phyloP scores from a whole-genome alignment of 2,888 invertebrate species.

The Conops quadrifasciatus region DNA sequence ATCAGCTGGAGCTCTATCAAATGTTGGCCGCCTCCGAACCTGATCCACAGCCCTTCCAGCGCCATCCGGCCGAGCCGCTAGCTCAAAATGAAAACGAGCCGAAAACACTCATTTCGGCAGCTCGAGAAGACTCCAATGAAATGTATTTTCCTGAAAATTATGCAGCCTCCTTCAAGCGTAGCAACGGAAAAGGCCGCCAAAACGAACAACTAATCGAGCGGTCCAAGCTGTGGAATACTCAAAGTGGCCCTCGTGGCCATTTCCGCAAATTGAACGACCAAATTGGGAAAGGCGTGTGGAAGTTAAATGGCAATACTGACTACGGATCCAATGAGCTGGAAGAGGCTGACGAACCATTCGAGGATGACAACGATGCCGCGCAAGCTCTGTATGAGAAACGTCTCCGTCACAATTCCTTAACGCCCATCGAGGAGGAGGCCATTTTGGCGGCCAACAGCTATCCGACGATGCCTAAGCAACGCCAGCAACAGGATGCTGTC shows the following conservation, averaged over 20 bases:
- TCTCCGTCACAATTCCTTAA: constrained; percentile 54
- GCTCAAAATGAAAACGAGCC: constrained; percentile 44
- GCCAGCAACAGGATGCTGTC: constrained; percentile 56
- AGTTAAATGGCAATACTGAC: background rate
- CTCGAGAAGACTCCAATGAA: constrained; percentile 54
- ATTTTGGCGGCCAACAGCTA: constrained; percentile 60
- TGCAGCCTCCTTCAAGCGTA: constrained; percentile 53
- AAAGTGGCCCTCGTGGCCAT: constrained; percentile 46
- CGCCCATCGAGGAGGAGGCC: constrained; percentile 57
- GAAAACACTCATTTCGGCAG: constrained; percentile 49
- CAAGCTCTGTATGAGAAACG: constrained; percentile 49
- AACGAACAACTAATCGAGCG: constrained; percentile 26
- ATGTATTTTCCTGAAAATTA: constrained; percentile 56
- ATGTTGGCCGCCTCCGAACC: constrained; percentile 61
- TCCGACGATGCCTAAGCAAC: constrained; percentile 43
- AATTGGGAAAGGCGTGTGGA: constrained; percentile 44
- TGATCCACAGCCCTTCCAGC: constrained; percentile 59
- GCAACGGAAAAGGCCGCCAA: constrained; percentile 35
- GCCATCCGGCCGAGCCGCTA: constrained; percentile 48
- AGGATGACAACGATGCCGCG: constrained; percentile 43
- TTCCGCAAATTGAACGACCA: constrained; percentile 56
- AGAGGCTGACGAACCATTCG: constrained; percentile 35
- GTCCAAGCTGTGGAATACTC: background rate
- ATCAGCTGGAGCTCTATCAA: constrained; percentile 59
- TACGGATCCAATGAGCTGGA: constrained; percentile 40